Evolutionary conservation across 1,140 invertebrate genomes (phyloP).

Genomic region (Drepana arcuata): DNA sequence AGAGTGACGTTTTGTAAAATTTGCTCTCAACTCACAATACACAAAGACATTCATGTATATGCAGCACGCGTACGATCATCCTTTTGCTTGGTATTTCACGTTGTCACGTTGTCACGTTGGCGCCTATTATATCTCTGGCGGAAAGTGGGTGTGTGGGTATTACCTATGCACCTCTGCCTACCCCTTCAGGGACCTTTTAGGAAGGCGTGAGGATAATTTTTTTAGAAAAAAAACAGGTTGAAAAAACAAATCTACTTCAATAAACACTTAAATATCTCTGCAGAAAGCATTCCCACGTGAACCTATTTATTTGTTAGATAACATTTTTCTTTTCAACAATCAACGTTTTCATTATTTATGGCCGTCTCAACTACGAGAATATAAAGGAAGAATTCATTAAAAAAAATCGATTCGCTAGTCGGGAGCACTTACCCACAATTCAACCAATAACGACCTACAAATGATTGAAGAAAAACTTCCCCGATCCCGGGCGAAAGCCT

Average conservation of each 20-base stretch:
- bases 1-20: too few relatives aligned
- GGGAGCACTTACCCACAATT: slow-evolving; percentile 51
- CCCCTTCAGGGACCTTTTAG: too few relatives aligned
- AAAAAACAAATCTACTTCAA: neutral
- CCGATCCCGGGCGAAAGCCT: slow-evolving; percentile 26
- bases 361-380: slow-evolving; percentile 26
- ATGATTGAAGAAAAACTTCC: slow-evolving; percentile 54
- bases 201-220: too few relatives aligned
- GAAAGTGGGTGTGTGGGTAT: too few relatives aligned
- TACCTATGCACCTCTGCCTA: too few relatives aligned
- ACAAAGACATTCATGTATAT: too few relatives aligned
- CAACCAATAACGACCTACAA: slow-evolving; percentile 60
- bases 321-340: slow-evolving; percentile 39
- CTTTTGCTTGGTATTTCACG: too few relatives aligned
- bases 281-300: neutral
- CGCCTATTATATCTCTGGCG: too few relatives aligned
- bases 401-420: slow-evolving; percentile 41
- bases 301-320: slow-evolving; percentile 7
- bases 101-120: too few relatives aligned
- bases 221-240: neutral
- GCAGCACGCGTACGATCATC: too few relatives aligned
- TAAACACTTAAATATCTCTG: neutral
- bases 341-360: slow-evolving; percentile 49
- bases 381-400: slow-evolving; percentile 63
- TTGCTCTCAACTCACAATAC: too few relatives aligned